These are phyloP conservation scores for Nemurella pictetii DNA, from an alignment of 2,888 invertebrate species.

Conservation along the genomic window DNA sequence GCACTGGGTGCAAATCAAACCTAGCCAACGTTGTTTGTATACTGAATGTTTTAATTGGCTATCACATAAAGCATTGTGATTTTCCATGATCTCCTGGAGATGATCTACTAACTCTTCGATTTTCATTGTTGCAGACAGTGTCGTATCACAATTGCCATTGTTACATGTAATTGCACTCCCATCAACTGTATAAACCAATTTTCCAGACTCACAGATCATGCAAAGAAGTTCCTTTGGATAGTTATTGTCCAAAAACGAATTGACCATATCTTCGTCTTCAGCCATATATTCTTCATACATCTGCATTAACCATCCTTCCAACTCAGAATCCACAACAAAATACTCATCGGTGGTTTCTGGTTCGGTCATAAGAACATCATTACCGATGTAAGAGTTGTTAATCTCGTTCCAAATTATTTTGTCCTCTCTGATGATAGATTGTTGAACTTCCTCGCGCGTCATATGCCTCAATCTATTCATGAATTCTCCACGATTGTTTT, in stretches of 20 bases:
- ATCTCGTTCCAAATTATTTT: neutral
- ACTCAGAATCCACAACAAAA: neutral
- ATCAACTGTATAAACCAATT: neutral
- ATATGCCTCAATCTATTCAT: slow-evolving; percentile 32
- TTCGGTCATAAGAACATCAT: neutral
- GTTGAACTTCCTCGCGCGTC: slow-evolving; percentile 7
- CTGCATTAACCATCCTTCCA: slow-evolving; percentile 49
- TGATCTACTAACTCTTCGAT: neutral
- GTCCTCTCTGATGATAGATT: neutral
- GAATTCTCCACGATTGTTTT: slow-evolving; percentile 34
- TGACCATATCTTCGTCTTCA: slow-evolving; percentile 48
- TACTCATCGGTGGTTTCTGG: neutral
- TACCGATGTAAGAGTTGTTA: no score
- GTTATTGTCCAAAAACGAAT: neutral
- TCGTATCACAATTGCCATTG: neutral
- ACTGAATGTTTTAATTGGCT: no score
- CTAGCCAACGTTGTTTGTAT: no score
- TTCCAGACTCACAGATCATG: neutral
- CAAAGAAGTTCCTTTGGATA: neutral
- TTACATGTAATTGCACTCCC: neutral
- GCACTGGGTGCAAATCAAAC: no score
- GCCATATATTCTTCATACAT: slow-evolving; percentile 50
- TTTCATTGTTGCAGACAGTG: neutral
- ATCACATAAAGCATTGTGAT: neutral
- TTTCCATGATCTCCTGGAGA: neutral